Evolutionary conservation across 2,888 invertebrate genomes (phyloP).

Genomic region (Synanthedon vespiformis): DNA sequence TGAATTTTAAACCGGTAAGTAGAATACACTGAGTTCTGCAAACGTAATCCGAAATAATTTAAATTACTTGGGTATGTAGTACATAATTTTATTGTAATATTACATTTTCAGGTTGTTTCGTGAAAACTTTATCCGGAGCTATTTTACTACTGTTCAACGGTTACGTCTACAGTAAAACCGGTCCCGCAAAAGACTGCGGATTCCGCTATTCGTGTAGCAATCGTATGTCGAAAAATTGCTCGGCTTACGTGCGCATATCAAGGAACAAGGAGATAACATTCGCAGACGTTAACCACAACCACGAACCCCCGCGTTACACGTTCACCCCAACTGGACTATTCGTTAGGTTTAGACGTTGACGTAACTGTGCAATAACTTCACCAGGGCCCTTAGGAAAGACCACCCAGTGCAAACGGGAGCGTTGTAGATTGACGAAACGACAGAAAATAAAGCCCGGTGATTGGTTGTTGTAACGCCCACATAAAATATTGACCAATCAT

Average conservation of each 20-base stretch:
- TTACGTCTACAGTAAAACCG: constrained; percentile 22
- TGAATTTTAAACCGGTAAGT: background rate
- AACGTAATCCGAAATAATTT: too few relatives aligned
- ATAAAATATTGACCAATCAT: too few relatives aligned
- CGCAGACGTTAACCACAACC: constrained; percentile 12
- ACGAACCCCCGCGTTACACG: constrained; percentile 10
- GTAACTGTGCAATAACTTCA: background rate
- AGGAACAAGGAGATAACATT: constrained; percentile 15
- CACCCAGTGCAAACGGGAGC: too few relatives aligned
- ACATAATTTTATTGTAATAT: constrained; percentile 3
- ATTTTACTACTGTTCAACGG: constrained; percentile 17
- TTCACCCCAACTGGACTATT: constrained; percentile 1
- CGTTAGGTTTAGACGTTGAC: background rate
- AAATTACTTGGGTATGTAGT: too few relatives aligned
- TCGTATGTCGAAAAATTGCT: constrained; percentile 15
- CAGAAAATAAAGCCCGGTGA: too few relatives aligned
- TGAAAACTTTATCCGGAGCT: constrained; percentile 12
- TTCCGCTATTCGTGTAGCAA: constrained; percentile 18
- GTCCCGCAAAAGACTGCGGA: constrained; percentile 15
- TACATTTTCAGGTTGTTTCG: constrained; percentile 15
- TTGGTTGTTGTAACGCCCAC: too few relatives aligned
- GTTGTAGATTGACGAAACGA: too few relatives aligned
- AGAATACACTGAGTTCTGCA: background rate
- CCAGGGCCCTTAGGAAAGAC: too few relatives aligned
- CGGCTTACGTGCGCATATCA: constrained; percentile 17